These are phyloP conservation scores for Leptinotarsa defecta DNA, from an alignment of 1,140 invertebrate genomes.

Conservation along the genomic window DNA sequence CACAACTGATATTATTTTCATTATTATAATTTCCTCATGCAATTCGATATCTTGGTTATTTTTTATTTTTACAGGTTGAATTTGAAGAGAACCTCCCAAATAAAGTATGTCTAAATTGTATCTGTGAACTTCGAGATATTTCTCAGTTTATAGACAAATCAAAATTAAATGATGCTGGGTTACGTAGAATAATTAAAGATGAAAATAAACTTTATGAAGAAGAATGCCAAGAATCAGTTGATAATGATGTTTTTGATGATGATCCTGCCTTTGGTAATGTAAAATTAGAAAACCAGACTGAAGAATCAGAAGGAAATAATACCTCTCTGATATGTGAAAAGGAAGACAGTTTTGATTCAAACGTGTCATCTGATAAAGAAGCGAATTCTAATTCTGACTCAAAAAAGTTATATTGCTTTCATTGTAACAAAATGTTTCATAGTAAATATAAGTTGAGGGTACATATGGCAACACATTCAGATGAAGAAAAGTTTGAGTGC, in stretches of 20 bases:
- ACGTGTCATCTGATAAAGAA: conserved; percentile 21
- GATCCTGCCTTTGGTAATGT: not conserved
- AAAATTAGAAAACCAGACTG: conserved; percentile 30
- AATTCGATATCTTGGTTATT: not conserved
- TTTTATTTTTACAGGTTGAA: conserved; percentile 28
- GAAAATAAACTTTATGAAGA: conserved; percentile 28
- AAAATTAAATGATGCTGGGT: conserved; percentile 31
- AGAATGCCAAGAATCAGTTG: conserved; percentile 24
- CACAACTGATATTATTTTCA: too few species aligned
- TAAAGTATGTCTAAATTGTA: conserved; percentile 34
- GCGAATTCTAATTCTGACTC: conserved; percentile 14
- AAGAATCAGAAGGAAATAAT: conserved; percentile 22
- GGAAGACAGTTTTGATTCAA: conserved; percentile 12
- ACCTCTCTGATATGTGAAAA: conserved; percentile 1
- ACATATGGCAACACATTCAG: conserved; percentile 25
- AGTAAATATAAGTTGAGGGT: conserved; percentile 33
- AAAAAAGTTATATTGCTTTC: conserved; percentile 20
- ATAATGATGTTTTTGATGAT: conserved; percentile 10
- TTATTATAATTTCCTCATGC: not conserved
- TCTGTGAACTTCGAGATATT: conserved; percentile 33
- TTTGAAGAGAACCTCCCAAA: conserved; percentile 29
- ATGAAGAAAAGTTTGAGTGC: not conserved
- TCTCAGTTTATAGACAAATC: conserved; percentile 34
- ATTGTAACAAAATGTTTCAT: conserved; percentile 36
- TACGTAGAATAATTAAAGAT: conserved; percentile 27